Evolutionary conservation across 2,113 vertebrate genomes (phyloP).

Genomic region (Odontophorus gujanensis): DNA sequence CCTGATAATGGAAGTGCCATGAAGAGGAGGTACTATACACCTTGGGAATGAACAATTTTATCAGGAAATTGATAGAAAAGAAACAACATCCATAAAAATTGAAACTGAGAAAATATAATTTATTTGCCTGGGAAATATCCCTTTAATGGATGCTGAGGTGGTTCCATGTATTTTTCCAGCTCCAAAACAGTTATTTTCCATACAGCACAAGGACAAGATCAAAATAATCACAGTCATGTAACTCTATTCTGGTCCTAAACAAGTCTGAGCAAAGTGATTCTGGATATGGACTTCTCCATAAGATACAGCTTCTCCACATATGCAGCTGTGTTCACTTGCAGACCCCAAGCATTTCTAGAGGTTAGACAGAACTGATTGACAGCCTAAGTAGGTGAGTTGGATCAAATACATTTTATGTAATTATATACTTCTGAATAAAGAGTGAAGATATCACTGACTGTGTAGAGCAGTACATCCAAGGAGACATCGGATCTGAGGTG

Average conservation of each 20-base stretch:
- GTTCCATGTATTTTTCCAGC: neutral
- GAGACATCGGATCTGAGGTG: fast-evolving
- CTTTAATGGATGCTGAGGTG: neutral
- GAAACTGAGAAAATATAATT: neutral
- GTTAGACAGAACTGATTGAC: neutral
- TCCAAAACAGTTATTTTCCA: neutral
- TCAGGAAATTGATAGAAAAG: neutral
- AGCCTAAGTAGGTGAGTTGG: neutral
- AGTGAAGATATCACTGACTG: neutral
- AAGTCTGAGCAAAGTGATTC: neutral
- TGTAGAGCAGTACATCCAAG: neutral
- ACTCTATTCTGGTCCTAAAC: neutral
- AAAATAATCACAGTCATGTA: neutral
- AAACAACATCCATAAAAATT: neutral
- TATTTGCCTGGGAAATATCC: neutral
- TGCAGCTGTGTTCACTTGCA: neutral
- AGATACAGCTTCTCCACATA: neutral
- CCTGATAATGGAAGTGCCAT: neutral
- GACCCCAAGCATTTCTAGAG: fast-evolving
- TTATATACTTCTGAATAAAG: neutral
- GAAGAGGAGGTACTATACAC: neutral
- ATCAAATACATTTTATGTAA: neutral
- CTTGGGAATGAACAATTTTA: neutral
- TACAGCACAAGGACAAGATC: fast-evolving
- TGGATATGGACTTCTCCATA: neutral